Percentiles rank a stretch among this genome's conserved stretches.
phyloP scores from a whole-genome alignment of 2,113 vertebrate species.

The Willisornis vidua region DNA sequence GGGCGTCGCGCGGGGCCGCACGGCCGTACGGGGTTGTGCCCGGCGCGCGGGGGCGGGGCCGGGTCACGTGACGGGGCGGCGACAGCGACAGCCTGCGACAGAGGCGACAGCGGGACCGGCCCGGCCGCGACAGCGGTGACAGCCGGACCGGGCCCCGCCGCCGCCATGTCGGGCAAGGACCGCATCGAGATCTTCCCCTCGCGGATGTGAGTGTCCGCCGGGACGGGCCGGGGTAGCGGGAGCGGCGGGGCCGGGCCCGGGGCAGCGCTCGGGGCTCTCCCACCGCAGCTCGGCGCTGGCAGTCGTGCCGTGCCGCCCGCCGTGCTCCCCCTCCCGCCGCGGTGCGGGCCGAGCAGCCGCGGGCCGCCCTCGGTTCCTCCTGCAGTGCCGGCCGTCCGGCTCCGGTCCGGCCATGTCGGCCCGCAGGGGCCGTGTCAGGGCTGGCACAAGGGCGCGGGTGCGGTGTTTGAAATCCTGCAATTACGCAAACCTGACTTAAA shows the following conservation, averaged over 20 bases:
- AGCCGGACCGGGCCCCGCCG: neutral
- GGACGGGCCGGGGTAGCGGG: neutral
- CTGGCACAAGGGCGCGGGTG: fast-evolving
- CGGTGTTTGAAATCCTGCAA: fast-evolving
- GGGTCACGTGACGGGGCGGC: neutral
- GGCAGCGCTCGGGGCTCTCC: neutral
- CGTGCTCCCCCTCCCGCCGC: no score
- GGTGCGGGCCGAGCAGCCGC: no score
- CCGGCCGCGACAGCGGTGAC: neutral
- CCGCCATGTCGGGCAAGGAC: slow-evolving; percentile 92
- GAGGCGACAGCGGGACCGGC: neutral
- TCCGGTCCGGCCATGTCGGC: neutral
- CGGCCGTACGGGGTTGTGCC: no score
- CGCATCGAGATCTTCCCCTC: slow-evolving; percentile 96
- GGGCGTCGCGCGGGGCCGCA: no score
- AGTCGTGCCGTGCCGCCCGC: no score
- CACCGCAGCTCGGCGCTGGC: no score
- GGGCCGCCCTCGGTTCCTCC: no score
- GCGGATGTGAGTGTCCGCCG: slow-evolving; percentile 87
- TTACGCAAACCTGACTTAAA: no score
- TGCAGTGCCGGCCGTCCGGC: no score
- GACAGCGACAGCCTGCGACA: neutral
- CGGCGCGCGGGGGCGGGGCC: neutral
- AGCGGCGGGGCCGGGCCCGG: neutral
- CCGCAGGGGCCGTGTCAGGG: fast-evolving